Conservation (phyloP, 2,113 vertebrate species). For the Daphoenositta chrysoptera region DNA sequence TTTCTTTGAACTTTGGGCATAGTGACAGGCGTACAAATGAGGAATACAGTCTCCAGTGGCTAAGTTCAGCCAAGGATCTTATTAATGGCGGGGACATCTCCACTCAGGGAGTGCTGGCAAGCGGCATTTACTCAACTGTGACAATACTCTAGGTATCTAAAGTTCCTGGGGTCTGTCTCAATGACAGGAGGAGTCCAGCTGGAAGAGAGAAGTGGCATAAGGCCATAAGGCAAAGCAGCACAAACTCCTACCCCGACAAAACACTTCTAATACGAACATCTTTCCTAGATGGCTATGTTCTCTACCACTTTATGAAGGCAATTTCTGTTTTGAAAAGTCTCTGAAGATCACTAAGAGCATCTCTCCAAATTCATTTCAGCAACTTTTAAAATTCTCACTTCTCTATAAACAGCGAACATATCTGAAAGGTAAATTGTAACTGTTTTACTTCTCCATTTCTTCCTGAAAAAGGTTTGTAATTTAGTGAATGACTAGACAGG, state of each 20-base stretch:
- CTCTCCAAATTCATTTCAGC: not conserved
- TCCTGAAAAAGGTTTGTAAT: not conserved
- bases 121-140: not conserved
- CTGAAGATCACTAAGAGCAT: not conserved
- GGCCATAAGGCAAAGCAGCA: not conserved
- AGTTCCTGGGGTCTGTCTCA: not conserved
- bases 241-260: not conserved
- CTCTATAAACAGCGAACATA: not conserved
- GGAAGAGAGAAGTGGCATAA: not conserved
- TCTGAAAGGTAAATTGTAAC: not conserved
- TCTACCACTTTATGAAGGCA: not conserved
- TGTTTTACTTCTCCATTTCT: not conserved
- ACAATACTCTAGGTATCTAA: not conserved
- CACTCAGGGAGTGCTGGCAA: not conserved
- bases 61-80: not conserved
- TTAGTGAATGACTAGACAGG: not conserved
- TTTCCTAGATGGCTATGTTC: not conserved
- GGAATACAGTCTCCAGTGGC: not conserved
- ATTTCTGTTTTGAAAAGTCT: not conserved
- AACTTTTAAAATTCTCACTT: not conserved
- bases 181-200: not conserved
- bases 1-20: not conserved
- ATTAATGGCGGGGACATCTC: not conserved
- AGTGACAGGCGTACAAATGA: not conserved
- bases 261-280: not conserved